Evolutionary conservation across 2,888 invertebrate genomes (phyloP), one percentile per base, ranked within the genome.

Genomic region (Melanostoma scalare): DNA sequence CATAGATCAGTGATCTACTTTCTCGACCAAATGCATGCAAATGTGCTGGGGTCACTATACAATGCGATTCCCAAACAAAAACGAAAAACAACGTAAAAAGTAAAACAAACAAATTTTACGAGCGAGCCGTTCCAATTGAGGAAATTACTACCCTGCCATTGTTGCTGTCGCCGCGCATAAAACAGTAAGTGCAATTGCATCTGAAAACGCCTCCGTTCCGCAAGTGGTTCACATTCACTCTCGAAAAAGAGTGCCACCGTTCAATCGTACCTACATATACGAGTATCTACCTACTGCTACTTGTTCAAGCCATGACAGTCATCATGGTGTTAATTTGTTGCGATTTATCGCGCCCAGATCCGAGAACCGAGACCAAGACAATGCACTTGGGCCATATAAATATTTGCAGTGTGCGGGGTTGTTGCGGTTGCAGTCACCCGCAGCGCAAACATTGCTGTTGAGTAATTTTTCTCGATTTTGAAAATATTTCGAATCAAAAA

Each of bases 281-380:
- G 10, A 4, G 20, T 6, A 31, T 10, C 5, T 30, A 20, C 8
- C 4, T 3, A 4, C n/a, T n/a, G 4, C 0, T 53, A 53, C 10
- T 53, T 35, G 38, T 31, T 42, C 4, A 52, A 52, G 40, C 60
- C 76, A 35, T 81, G 77, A 82, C 63, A 74, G 73, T 73, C 52
- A 52, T 78, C 63, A 69, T 65, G 73, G 78, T 74, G 78, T 78
- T 73, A 78, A 82, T 82, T 82, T 69, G 73, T 8, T n/a, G 46
- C 77, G 60, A 82, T 82, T 78, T 82, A 78, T 82, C 58, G 73
- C 73, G 6, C 53, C 53, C 71, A 53, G 58, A 73, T 9, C 50
- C 68, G 63, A 53, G 58, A 73, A 5, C 50, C 68, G 63, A 35
- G n/a, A 42, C 36, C 40, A 36, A 67, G 65, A 78, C 77, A 73